Evolutionary conservation across 2,888 invertebrate genomes (phyloP).

Genomic region (Sinohyriopsis cumingii): DNA sequence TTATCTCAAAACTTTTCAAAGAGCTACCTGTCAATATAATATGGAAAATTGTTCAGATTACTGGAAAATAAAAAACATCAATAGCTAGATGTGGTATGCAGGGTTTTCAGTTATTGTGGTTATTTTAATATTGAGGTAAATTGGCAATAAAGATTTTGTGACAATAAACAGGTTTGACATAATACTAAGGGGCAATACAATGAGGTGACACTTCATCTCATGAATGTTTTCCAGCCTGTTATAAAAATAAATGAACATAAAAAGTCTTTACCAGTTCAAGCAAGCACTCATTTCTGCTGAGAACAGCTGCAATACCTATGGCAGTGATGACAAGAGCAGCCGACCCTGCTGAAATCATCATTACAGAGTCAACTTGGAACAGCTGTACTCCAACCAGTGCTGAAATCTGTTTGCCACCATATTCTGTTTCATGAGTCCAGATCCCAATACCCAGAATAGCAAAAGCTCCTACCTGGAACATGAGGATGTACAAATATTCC

Average conservation of each 20-base stretch:
- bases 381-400: slow-evolving; percentile 50
- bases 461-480: slow-evolving; percentile 50
- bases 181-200: neutral
- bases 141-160: neutral
- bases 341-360: slow-evolving; percentile 54
- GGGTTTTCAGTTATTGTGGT: neutral
- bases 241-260: too few species aligned
- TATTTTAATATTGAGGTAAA: neutral
- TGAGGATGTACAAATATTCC: too few species aligned
- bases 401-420: slow-evolving; percentile 57
- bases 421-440: slow-evolving; percentile 58
- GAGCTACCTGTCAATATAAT: too few species aligned
- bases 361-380: slow-evolving; percentile 56
- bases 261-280: slow-evolving; percentile 55
- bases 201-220: neutral
- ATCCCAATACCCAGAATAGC: slow-evolving; percentile 57
- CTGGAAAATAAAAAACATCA: too few species aligned
- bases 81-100: too few species aligned
- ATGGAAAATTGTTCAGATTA: too few species aligned
- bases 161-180: neutral
- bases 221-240: too few species aligned
- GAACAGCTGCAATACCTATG: slow-evolving; percentile 49
- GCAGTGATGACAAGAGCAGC: slow-evolving; percentile 47
- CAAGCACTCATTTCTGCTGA: slow-evolving; percentile 51
- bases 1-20: too few species aligned